Evolutionary conservation across 2,888 invertebrate genomes (phyloP), one percentile per base, ranked within the genome.

Genomic region (Ernsta delagoae): DNA sequence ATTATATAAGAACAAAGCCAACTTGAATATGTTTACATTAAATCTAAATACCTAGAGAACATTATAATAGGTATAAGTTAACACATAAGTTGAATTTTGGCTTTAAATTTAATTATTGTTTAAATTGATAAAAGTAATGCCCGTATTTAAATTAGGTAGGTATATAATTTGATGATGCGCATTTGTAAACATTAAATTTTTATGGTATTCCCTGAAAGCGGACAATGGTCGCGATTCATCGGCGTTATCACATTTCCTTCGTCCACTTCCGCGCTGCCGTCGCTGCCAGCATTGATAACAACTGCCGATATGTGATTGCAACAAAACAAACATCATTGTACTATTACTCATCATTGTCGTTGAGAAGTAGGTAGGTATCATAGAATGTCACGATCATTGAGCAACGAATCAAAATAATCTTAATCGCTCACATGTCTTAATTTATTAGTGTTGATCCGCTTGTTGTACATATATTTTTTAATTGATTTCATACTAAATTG

Each of bases 241-340:
- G 82, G 78, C 81, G 83, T 88, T 92, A 92, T 92, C 92, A 82
- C 75, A 81, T 84, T 90, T 92, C 92, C 91, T 87, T 81, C 81
- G 79, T 75, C 78, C 79, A 77, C 82, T 92, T 92, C 91, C 91
- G 90, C 82, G 79, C 80, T 75, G 79, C 79, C 81, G 79, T 79
- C 81, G 75, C 78, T 81, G 83, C 75, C 78, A 74, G 78, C 73
- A 77, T 75, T 78, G 91, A 92, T 91, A 91, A 86, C 85, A 65
- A 71, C 61, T 60, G 45, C 6, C 65, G 65, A 69, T 71, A 70
- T 67, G 70, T 60, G 71, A 69, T 66, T 70, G 71, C 45, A 62
- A 56, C 67, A 48, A 50, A 12, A 41, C 68, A 61, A 67, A 67
- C 56, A n/a, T n/a, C n/a, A n/a, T n/a, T n/a, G n/a, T n/a, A n/a